Conservation (phyloP, 2,888 invertebrate genomes). For the Netelia fuscicornis region DNA sequence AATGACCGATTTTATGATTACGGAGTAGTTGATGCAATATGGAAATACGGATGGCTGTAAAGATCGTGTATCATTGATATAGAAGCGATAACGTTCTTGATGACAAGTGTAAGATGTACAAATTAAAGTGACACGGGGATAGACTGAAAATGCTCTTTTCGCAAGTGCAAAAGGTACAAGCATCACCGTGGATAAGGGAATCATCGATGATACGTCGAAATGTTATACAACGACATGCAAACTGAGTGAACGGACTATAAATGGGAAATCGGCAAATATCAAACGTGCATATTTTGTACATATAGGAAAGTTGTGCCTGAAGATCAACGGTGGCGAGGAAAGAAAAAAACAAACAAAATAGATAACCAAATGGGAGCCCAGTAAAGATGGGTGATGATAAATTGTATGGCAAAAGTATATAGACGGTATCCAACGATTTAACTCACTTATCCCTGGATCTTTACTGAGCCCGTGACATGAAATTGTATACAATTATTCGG, state of each 20-base stretch:
- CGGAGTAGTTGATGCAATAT: conserved; percentile 7
- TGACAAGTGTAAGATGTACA: background rate
- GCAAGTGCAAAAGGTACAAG: conserved; percentile 17
- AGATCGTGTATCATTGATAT: background rate
- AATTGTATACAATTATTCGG: conserved; percentile 80
- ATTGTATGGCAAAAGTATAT: conserved; percentile 8
- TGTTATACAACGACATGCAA: conserved; percentile 40
- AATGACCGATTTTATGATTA: background rate
- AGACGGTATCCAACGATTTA: conserved; percentile 37
- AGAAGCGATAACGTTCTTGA: background rate
- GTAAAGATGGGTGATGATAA: conserved; percentile 73
- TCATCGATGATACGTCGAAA: conserved; percentile 1
- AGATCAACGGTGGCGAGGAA: conserved; percentile 69
- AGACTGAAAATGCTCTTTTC: background rate
- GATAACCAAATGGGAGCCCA: conserved; percentile 71
- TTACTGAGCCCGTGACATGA: conserved; percentile 76
- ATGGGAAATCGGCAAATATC: conserved; percentile 19
- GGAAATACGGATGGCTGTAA: background rate
- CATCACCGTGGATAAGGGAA: conserved; percentile 3
- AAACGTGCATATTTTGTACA: conserved; percentile 22
- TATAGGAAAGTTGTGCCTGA: conserved; percentile 26
- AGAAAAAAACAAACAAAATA: conserved; percentile 64
- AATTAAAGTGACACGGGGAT: background rate
- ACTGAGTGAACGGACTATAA: conserved; percentile 13
- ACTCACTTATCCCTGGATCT: conserved; percentile 58